Conservation (phyloP, 1,140 invertebrate species). For the Fopius arisanus region DNA sequence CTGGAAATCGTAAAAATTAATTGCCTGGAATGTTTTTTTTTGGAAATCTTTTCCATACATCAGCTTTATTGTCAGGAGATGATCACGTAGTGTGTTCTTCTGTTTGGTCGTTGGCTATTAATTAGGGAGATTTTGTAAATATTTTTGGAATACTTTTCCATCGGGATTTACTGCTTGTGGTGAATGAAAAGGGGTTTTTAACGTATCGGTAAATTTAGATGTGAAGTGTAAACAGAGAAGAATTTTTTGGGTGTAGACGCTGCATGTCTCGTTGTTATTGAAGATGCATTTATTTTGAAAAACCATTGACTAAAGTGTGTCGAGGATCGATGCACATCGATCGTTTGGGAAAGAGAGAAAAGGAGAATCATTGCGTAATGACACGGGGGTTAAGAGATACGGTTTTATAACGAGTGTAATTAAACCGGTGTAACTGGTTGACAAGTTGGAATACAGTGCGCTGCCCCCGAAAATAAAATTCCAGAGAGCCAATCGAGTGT, state of each 20-base stretch:
- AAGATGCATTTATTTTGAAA: background rate
- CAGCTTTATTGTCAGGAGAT: background rate
- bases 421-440: slow-evolving; percentile 23
- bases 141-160: background rate
- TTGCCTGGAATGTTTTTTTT: background rate
- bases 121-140: background rate
- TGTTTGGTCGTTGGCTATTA: background rate
- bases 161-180: background rate
- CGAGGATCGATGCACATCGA: slow-evolving; percentile 23
- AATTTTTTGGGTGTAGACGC: background rate
- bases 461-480: background rate
- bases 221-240: background rate
- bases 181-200: background rate
- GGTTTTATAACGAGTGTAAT: slow-evolving; percentile 18
- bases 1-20: slow-evolving; percentile 11
- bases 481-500: background rate
- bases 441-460: background rate
- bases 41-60: background rate
- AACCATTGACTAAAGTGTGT: background rate
- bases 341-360: slow-evolving; percentile 7
- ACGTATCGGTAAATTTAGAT: background rate
- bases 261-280: background rate
- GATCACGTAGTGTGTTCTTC: background rate
- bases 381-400: slow-evolving; percentile 12
- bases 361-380: slow-evolving; percentile 12